A percentile compares a stretch with the other conserved stretches of the same genome.
phyloP scores from a whole-genome alignment of 1,140 invertebrate genomes.

The Babylonia areolata region DNA sequence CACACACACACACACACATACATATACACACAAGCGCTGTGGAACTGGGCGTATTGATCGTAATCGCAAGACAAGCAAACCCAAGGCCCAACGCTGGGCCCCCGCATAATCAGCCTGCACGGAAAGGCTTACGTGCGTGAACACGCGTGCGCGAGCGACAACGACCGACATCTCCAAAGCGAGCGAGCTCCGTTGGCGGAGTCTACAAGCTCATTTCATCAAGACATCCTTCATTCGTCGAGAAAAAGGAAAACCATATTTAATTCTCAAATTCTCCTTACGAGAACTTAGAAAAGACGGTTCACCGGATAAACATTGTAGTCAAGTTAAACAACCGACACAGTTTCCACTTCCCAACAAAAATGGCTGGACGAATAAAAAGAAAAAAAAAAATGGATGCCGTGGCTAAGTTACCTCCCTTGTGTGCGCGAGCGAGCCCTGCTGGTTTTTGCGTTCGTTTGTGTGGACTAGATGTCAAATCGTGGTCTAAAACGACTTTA shows the following conservation, averaged over 20 bases:
- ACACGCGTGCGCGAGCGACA: constrained; percentile 26
- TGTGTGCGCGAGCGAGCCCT: constrained; percentile 30
- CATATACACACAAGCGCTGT: too few species aligned
- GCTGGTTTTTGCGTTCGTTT: constrained; percentile 37
- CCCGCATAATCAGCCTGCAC: neutral
- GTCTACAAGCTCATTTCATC: neutral
- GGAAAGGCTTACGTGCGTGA: constrained; percentile 16
- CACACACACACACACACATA: too few species aligned
- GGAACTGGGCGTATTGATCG: neutral
- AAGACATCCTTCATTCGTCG: neutral
- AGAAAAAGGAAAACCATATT: neutral
- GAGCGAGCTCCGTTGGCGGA: neutral
- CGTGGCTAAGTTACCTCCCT: constrained; percentile 33
- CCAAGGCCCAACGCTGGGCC: neutral
- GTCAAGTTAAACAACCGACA: neutral
- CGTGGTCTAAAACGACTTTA: neutral
- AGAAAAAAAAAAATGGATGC: constrained; percentile 34
- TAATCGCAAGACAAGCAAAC: neutral
- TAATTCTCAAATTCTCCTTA: neutral
- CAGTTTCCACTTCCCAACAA: neutral
- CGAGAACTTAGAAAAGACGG: neutral
- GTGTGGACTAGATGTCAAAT: constrained; percentile 23
- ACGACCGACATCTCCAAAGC: neutral
- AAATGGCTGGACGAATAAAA: neutral
- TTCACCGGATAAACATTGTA: neutral